These are phyloP conservation scores for Dryococelus australis DNA, from an alignment of 2,888 invertebrate species.

Conservation along the genomic window DNA sequence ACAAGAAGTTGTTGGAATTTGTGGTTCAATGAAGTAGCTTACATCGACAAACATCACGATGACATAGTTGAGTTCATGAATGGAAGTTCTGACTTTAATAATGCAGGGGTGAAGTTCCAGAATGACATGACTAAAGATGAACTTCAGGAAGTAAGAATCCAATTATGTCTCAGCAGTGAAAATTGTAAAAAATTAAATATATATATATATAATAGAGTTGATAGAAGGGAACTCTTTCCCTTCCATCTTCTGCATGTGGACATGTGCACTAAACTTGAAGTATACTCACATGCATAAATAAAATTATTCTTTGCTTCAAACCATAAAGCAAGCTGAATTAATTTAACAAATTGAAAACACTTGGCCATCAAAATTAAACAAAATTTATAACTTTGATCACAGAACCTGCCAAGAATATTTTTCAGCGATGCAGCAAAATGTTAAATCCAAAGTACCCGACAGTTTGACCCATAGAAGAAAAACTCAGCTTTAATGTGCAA, in stretches of 20 bases:
- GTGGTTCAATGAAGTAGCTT: background rate
- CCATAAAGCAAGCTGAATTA: background rate
- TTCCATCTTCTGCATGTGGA: background rate
- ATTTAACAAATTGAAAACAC: background rate
- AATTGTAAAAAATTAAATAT: background rate
- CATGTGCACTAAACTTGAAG: background rate
- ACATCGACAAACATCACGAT: constrained; percentile 37
- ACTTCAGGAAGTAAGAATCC: background rate
- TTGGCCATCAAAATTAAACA: background rate
- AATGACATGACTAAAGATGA: background rate
- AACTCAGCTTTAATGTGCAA: background rate
- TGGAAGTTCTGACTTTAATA: background rate
- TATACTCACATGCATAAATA: background rate
- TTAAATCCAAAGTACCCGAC: background rate
- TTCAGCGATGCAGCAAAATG: background rate
- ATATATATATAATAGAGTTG: background rate
- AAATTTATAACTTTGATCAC: background rate
- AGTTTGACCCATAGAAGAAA: background rate
- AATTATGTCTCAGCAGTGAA: background rate
- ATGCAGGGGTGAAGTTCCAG: background rate
- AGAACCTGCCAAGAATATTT: background rate
- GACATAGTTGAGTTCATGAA: constrained; percentile 23
- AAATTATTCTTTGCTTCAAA: background rate
- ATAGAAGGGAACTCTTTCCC: background rate
- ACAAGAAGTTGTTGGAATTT: constrained; percentile 1